Conservation (phyloP, 2,113 vertebrate genomes). For the Suricata suricatta region DNA sequence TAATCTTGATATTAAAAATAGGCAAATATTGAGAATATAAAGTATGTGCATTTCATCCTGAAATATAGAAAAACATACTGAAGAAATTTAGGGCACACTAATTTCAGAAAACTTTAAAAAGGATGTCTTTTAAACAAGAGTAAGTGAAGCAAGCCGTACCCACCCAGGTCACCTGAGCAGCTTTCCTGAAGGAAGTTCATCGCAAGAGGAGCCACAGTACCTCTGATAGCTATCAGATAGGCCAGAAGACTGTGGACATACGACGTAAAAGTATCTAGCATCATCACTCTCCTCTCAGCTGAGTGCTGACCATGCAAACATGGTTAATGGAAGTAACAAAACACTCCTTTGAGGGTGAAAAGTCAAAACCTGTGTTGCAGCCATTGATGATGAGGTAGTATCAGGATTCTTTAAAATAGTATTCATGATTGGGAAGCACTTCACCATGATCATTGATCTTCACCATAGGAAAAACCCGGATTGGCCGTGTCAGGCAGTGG, state of each 20-base stretch:
- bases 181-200: not conserved
- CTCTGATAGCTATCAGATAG: not conserved
- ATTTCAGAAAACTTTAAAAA: not conserved
- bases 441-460: not conserved
- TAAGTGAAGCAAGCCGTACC: not conserved
- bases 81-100: not conserved
- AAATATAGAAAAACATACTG: not conserved
- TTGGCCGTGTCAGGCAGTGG: not conserved
- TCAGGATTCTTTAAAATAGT: not conserved
- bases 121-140: not conserved
- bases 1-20: not conserved
- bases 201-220: not conserved
- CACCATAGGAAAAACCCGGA: not conserved
- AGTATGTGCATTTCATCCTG: not conserved
- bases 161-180: not conserved
- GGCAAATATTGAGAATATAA: not conserved
- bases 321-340: not conserved
- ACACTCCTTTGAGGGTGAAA: not conserved
- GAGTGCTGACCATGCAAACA: too few relatives aligned
- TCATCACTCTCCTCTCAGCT: too few relatives aligned
- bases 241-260: not conserved
- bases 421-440: not conserved
- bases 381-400: too few relatives aligned
- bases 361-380: not conserved
- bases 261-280: not conserved